Base-by-base conservation (phyloP, 2,797 vertebrate species). In the Anguilla obscura region DNA sequence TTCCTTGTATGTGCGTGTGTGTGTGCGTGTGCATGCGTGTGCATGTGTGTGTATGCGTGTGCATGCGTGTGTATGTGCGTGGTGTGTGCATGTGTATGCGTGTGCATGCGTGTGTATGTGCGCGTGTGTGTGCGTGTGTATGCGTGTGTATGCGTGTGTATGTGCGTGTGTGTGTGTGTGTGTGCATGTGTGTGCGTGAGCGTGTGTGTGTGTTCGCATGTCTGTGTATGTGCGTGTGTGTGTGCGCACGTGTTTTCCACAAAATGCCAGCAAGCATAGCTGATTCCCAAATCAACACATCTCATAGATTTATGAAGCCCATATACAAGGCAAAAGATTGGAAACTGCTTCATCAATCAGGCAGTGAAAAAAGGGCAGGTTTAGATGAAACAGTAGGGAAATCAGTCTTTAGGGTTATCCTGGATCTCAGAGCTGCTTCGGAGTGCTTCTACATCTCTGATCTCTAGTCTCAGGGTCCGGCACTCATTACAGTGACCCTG, bases 391-490 rank as follows among this genome's bases (percentile, higher is more conserved):
- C 7, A 88, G 36, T 79, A 86, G 84, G 48, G 69, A 54, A 40
- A 56, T 84, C 74, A 63, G 54, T 24, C 69, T 71, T 84, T 45
- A 30, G 82, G 84, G 66, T 60, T 87, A 33, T 82, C 52, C 86
- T 84, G 71, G 85, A 87, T 85, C 87, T 87, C 87, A 88, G 54
- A 79, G 58, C 80, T 85, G 89, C 84, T 88, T 90, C 76, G 79
- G 88, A 58, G 10, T 18, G 60, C 76, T 84, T 54, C 83, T 63
- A 86, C 48, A 83, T 83, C 86, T 87, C 79, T 89, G 87, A 85
- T 88, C 79, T 30, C 66, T 84, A 69, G 66, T 89, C 88, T 91
- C 90, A 91, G 91, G 91, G 89, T 91, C 63, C 87, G 83, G 36
- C 48, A 10, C 45, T 82, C 21, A 50, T 82, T 50, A 48, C 21